Conservation (phyloP, 2,888 invertebrate genomes). For the Hipparchia sbordonii region DNA sequence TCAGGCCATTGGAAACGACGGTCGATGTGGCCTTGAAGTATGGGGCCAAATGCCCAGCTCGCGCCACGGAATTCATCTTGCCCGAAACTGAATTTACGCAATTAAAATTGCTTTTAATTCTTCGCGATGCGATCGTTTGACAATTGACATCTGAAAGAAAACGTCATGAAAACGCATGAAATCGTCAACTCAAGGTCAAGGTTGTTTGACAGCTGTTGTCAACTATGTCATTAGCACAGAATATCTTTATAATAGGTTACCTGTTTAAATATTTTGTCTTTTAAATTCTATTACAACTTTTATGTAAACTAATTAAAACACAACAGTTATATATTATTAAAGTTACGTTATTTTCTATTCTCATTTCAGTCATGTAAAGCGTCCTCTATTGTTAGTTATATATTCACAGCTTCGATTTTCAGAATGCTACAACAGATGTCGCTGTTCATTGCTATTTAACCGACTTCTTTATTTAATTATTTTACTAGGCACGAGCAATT, state of each 20-base stretch:
- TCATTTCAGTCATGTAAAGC: neutral
- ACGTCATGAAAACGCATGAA: constrained; percentile 46
- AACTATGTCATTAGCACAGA: too few species aligned
- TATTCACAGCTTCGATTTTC: neutral
- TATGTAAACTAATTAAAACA: too few species aligned
- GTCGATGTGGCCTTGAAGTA: constrained; percentile 87
- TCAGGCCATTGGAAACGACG: constrained; percentile 86
- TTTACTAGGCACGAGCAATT: too few species aligned
- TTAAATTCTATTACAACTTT: too few species aligned
- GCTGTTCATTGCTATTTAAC: neutral
- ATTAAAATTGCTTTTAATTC: constrained; percentile 61
- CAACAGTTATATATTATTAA: too few species aligned
- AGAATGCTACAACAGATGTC: neutral
- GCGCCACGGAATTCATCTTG: constrained; percentile 87
- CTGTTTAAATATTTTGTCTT: too few species aligned
- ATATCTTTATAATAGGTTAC: too few species aligned
- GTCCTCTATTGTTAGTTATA: neutral
- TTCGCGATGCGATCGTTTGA: constrained; percentile 49
- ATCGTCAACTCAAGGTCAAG: constrained; percentile 54
- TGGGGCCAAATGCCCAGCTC: constrained; percentile 85
- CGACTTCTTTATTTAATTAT: too few species aligned
- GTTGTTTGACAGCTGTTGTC: constrained; percentile 4
- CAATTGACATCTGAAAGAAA: constrained; percentile 46
- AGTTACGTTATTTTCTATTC: too few species aligned
- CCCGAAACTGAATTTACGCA: constrained; percentile 52